Evolutionary conservation across 92 coral and sea anemone species (phyloP), one percentile per base, ranked within the genome.

Genomic region (Zoanthus sociatus): DNA sequence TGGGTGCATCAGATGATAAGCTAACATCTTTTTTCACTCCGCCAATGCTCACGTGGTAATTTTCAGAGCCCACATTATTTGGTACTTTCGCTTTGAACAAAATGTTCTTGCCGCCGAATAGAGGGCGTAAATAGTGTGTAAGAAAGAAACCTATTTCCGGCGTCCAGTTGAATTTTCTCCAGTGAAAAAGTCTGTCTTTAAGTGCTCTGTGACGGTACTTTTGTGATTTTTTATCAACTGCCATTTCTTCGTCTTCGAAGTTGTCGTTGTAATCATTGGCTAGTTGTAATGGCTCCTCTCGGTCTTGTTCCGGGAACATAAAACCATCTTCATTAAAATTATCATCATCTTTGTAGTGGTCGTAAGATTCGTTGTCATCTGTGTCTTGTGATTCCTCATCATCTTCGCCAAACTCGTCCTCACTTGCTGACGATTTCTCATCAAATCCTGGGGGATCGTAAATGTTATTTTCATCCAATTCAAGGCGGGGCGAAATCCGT

Each of bases 21-120:
- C 66, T 45, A 20, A 81, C n/a, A 67, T 81, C 85, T 46, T 81
- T 66, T 64, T 81, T 75, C 13, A 81, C 42, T 44, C 85, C 85
- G 16, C 66, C 85, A 66, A 81, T 42, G 75, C 12, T 81, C 20
- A 81, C 60, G 20, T 53, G 45, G 67, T 81, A 81, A 1, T 81
- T 50, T 54, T 63, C 60, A 48, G 79, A 7, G 5, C 32, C 18
- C 16, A 44, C n/a, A 30, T 56, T 45, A 69, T 63, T 17, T 7
- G 32, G 69, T 63, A 63, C n/a, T 63, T 63, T 17, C 30, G 3
- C 42, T 37, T 37, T 37, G 42, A 20, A 20, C 69, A 63, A 7
- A 63, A 17, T 9, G 3, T 63, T n/a, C 21, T 63, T 63, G 26
- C 69, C 30, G 32, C 69, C 10, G 69, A 31, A 9, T 31, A 44